Base-by-base conservation (phyloP, 2,797 vertebrate genomes). In the Cossypha dichroa region DNA sequence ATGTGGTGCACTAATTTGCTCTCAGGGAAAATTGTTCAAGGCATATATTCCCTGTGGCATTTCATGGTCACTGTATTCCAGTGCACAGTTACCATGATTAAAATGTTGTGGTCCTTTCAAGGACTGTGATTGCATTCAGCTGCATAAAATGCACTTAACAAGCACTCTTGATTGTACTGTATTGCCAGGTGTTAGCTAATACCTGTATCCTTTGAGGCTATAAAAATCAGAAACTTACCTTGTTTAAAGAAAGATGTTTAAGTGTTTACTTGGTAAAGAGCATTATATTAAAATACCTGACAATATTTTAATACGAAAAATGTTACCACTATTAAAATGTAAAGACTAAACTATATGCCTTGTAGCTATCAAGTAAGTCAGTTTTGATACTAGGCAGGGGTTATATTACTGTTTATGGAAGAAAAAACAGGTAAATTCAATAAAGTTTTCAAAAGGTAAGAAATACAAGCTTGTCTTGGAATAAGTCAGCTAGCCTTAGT, bases 271-370 rank as follows among this genome's bases (percentile, higher is more conserved):
- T 66, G 33, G 11, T 45, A 40, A 64, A 45, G 22, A 75, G 28
- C 13, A 9, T 55, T 67, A 28, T 51, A 51, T 49, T 28, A 49
- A 28, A 49, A 38, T 41, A 64, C 18, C 7, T 41, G 20, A 64
- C 0, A 0, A 43, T 52, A 58, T 48, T 81, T 82, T 31, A 64
- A 69, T 29, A 2, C 1, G 59, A 60, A 74, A 72, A 54, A 40
- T 33, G 5, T 69, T 73, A 26, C 34, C 6, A 25, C 43, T 74
- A 5, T 18, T 23, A 31, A 60, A 26, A 66, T 56, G 12, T 12
- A 25, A 78, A 51, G 20, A 66, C 13, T 62, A 51, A 80, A 67
- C 38, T 69, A 13, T 46, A 64, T 60, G 8, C 11, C 29, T 85
- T 74, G 40, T 31, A 60, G 23, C 17, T 59, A n/a, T 51, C 21